A percentile compares a stretch with the other conserved stretches of the same genome.
Evolutionary conservation across 2,113 vertebrate genomes (phyloP).

Genomic region (Syngnathus scovelli): DNA sequence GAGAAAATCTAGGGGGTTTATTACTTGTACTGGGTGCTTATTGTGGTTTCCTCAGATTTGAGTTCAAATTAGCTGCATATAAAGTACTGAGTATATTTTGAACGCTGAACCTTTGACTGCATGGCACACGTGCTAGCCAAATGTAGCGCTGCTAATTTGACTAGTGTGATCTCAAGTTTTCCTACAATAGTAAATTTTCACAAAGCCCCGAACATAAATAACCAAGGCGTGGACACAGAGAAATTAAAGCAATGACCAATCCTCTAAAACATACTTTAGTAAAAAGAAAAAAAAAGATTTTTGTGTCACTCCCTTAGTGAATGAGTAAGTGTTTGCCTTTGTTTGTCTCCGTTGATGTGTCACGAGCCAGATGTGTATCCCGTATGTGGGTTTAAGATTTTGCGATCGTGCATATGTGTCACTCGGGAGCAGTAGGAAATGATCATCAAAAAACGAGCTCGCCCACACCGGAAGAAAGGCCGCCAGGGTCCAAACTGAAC

Average conservation of each 20-base stretch:
- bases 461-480: conserved; percentile 1
- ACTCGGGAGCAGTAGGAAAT: background rate
- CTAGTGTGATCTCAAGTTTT: background rate
- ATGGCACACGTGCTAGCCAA: background rate
- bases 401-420: background rate
- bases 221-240: background rate
- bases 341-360: conserved; percentile 6
- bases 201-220: background rate
- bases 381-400: background rate
- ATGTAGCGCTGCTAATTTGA: background rate
- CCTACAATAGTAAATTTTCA: background rate
- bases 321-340: conserved; percentile 7
- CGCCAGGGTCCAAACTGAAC: background rate
- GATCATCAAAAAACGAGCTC: conserved; percentile 16
- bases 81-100: background rate
- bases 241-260: conserved; percentile 8
- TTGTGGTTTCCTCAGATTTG: background rate
- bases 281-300: conserved; percentile 11
- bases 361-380: background rate
- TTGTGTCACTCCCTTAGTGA: conserved; percentile 19
- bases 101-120: background rate
- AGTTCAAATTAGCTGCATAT: no score
- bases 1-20: background rate
- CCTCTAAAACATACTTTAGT: conserved; percentile 2
- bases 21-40: background rate